Percentiles rank a stretch among this genome's conserved stretches.
Conservation (phyloP, 2,888 invertebrate genomes). For the Sinopyrophorus schimmeli region DNA sequence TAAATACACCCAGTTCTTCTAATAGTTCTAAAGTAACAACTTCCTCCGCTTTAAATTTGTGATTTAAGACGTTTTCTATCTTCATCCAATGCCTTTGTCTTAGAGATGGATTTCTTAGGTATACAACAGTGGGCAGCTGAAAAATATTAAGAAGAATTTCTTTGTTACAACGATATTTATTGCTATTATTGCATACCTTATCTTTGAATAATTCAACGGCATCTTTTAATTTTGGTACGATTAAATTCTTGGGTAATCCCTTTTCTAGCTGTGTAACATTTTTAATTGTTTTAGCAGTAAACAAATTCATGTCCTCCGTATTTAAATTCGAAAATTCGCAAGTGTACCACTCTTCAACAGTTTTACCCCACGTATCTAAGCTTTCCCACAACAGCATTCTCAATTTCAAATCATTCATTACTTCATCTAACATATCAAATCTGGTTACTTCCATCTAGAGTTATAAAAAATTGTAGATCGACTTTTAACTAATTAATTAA, state of each 20-base stretch:
- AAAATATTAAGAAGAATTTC: constrained; percentile 17
- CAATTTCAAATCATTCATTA: constrained; percentile 76
- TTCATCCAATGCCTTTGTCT: constrained; percentile 82
- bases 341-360: constrained; percentile 68
- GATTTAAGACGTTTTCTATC: constrained; percentile 72
- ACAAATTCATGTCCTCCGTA: constrained; percentile 72
- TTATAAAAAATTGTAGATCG: no score
- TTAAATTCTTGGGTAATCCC: constrained; percentile 78
- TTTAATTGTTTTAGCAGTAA: constrained; percentile 69
- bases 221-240: constrained; percentile 75
- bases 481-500: constrained; percentile 8
- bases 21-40: constrained; percentile 68
- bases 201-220: constrained; percentile 79
- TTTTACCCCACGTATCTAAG: constrained; percentile 72
- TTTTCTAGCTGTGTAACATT: constrained; percentile 80
- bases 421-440: constrained; percentile 79
- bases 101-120: constrained; percentile 78
- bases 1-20: constrained; percentile 75
- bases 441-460: constrained; percentile 78
- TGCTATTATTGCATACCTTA: constrained; percentile 63
- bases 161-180: constrained; percentile 25
- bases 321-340: constrained; percentile 67
- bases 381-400: constrained; percentile 81
- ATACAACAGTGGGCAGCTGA: constrained; percentile 75
- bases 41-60: constrained; percentile 74